A percentile compares a stretch with the other conserved stretches of the same genome.
Conservation (phyloP, 2,113 vertebrate species). For the Hemiprocne comata region DNA sequence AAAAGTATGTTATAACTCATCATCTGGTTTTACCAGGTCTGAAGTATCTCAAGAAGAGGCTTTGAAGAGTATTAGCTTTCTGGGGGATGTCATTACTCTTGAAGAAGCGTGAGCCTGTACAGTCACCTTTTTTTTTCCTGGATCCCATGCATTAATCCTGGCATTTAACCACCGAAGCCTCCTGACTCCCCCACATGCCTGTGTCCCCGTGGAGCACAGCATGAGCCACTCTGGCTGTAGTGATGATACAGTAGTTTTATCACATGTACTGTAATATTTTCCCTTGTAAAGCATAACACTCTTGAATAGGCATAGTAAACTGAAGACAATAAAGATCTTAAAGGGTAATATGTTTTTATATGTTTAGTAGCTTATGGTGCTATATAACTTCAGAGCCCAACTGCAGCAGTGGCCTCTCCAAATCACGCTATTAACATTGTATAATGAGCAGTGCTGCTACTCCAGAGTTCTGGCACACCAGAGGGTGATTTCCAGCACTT, state of each 20-base stretch:
- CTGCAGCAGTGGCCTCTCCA: neutral
- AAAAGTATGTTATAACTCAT: neutral
- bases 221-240: neutral
- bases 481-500: neutral
- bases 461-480: neutral
- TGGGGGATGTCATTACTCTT: neutral
- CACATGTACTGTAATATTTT: neutral
- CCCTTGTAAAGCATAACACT: constrained; percentile 12
- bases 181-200: neutral
- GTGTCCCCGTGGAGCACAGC: neutral
- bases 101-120: neutral
- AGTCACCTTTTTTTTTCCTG: neutral
- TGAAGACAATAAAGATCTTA: neutral
- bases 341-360: constrained; percentile 13
- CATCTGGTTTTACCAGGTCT: neutral
- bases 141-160: neutral
- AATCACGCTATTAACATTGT: neutral
- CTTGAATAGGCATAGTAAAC: constrained; percentile 32
- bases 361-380: neutral
- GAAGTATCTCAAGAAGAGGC: neutral
- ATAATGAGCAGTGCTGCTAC: neutral
- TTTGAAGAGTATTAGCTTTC: neutral
- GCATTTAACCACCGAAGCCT: neutral
- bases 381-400: constrained; percentile 4
- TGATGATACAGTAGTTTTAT: neutral